Base-by-base conservation (phyloP, 2,113 vertebrate species). In the mouse (Mus musculus) region DNA sequence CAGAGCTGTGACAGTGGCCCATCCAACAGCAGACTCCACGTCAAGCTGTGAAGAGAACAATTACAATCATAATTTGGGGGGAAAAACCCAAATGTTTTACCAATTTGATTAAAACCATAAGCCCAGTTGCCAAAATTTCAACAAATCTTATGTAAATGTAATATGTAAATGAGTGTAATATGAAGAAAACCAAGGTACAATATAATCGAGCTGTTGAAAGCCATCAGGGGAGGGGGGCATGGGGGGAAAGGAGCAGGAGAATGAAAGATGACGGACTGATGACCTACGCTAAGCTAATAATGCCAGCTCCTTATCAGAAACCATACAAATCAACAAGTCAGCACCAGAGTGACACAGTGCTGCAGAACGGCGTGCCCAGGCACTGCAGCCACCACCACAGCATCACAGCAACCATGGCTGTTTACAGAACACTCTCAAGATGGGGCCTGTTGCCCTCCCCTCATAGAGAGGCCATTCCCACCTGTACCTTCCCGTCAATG, bases 31-130 rank as follows among this genome's bases (percentile, higher is more conserved):
- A 84, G 56, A 42, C 39, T 63, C 56, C 80, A 61, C 61, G 80
- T 26, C 56, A 84, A 61, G 52, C 8, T 59, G 3, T 36, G 56
- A 33, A 11, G 39, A 39, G 20, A 81, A 71, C 36, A 90, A 69
- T 75, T 81, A 17, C 56, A 82, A 28, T 61, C 80, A 61, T 24
- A 92, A 24, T 75, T 20, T 20, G 52, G n/a, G 36, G 33, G 86
- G 65, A 82, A 30, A 13, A 26, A 72, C 7, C 73, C 46, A 82
- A 39, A 42, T 39, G 22, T 82, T 93, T 76, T 30, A 67, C 56
- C 80, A 88, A 95, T 67, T 73, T 91, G 30, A 85, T 80, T 77
- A 89, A 88, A 67, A 73, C 65, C 59, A 77, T 49, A 91, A 86
- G 89, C 33, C 26, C 46, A 75, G 46, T 39, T 84, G 6, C n/a